A percentile compares a stretch with the other conserved stretches of the same genome.
phyloP scores from a whole-genome alignment of 2,888 invertebrate species.

The Melipona beecheii region DNA sequence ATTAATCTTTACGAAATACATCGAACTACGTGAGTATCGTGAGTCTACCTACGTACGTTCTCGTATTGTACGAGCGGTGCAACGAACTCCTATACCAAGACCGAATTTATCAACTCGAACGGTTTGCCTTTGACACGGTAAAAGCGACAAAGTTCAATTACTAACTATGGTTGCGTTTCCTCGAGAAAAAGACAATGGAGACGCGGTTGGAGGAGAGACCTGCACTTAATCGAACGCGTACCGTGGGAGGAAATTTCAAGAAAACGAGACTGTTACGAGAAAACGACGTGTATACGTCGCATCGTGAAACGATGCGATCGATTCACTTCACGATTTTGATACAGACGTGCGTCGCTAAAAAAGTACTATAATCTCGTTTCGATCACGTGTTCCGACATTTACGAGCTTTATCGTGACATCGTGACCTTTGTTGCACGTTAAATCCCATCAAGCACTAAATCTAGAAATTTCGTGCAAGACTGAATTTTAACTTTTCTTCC shows the following conservation, averaged over 20 bases:
- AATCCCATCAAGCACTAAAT: neutral
- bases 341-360: constrained; percentile 66
- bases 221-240: constrained; percentile 21
- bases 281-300: too few species aligned
- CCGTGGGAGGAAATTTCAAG: constrained; percentile 38
- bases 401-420: constrained; percentile 21
- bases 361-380: neutral
- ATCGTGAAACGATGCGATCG: constrained; percentile 56
- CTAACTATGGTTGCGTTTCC: neutral
- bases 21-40: too few species aligned
- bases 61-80: too few species aligned
- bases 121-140: too few species aligned
- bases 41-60: too few species aligned
- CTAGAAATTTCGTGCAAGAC: neutral
- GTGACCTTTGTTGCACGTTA: neutral
- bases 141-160: neutral
- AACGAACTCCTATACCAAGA: too few species aligned
- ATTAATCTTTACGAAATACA: too few species aligned
- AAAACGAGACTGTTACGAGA: too few species aligned
- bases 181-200: constrained; percentile 11
- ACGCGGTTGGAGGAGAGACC: constrained; percentile 6
- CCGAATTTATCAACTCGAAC: neutral
- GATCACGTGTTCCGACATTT: constrained; percentile 9
- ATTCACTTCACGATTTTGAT: constrained; percentile 51
- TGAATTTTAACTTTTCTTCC: too few species aligned